Evolutionary conservation across 2,888 invertebrate genomes (phyloP), one percentile per base, ranked within the genome.

Genomic region (Acanthosepion pharaonis): DNA sequence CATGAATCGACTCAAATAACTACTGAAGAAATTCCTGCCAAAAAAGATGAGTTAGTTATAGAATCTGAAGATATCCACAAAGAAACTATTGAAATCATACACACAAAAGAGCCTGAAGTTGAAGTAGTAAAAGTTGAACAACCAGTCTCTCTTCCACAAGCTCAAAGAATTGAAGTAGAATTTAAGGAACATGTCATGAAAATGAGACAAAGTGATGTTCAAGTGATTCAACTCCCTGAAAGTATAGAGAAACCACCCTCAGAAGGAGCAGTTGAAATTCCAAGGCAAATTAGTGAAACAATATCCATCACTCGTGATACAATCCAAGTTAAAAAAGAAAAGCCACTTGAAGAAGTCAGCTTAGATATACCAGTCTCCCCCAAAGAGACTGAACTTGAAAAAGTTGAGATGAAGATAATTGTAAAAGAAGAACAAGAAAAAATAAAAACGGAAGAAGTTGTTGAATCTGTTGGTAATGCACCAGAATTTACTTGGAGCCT

Each of bases 401-500:
- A 94, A 91, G 95, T 95, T 91, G 95, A 95, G 91, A 95, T 96
- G 95, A 96, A 95, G 64, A 95, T 96, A 78, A 95, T 95, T 78
- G 94, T 95, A 28, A 94, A 95, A 64, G 93, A 94, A 28, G 95
- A 95, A 49, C 94, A 94, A 94, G 95, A 96, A 55, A 95, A 95
- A 95, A n/a, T 95, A 95, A 23, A 91, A 95, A 91, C 95, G 95
- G 91, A 95, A 94, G 94, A 94, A 94, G 92, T 95, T 94, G 94
- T 95, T 53, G 92, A 95, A 53, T 94, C 94, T 95, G 93, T 94
- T 92, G 97, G 98, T 93, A 98, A 98, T 95, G 98, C 98, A 64
- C 99, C 99, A 51, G 98, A 98, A 96, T 99, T 99, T 97, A 98
- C 98, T 33, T 98, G 98, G 97, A 98, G 98, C 95, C 98, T 99